These are phyloP conservation scores for Sarcophaga bullata DNA, from an alignment of 1,140 invertebrate genomes.

Conservation along the genomic window DNA sequence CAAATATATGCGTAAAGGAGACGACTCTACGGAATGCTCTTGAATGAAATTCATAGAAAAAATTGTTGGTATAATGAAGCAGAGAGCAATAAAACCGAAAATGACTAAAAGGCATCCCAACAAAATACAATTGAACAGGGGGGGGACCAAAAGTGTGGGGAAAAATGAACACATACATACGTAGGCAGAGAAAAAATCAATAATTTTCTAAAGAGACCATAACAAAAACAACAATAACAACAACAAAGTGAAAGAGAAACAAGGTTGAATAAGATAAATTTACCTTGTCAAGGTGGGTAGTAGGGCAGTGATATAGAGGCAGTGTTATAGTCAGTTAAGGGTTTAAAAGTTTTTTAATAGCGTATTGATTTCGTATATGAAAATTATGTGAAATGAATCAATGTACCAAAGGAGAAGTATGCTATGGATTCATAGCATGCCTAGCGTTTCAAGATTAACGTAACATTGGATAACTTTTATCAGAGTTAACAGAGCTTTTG, in stretches of 20 bases:
- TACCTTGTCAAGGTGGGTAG: not conserved
- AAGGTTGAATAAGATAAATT: slow-evolving; percentile 1
- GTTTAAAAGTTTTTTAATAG: too few species aligned
- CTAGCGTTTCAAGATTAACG: too few species aligned
- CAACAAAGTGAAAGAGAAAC: not conserved
- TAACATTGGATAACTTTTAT: too few species aligned
- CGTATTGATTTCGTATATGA: too few species aligned
- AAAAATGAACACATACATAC: not conserved
- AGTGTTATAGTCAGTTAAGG: too few species aligned
- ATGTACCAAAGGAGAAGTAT: too few species aligned
- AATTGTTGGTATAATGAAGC: not conserved
- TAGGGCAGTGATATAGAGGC: too few species aligned
- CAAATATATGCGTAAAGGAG: not conserved
- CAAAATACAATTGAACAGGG: not conserved
- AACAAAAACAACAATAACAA: too few species aligned
- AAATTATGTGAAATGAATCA: too few species aligned
- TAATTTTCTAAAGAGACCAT: not conserved
- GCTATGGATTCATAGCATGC: too few species aligned
- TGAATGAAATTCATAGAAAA: slow-evolving; percentile 10
- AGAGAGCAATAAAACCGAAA: not conserved
- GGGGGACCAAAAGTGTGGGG: not conserved
- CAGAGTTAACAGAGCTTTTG: too few species aligned
- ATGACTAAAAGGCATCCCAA: not conserved
- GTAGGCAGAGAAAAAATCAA: not conserved
- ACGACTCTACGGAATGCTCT: not conserved